Evolutionary conservation across 2,888 invertebrate species (phyloP).

Genomic region (Amiota communis): DNA sequence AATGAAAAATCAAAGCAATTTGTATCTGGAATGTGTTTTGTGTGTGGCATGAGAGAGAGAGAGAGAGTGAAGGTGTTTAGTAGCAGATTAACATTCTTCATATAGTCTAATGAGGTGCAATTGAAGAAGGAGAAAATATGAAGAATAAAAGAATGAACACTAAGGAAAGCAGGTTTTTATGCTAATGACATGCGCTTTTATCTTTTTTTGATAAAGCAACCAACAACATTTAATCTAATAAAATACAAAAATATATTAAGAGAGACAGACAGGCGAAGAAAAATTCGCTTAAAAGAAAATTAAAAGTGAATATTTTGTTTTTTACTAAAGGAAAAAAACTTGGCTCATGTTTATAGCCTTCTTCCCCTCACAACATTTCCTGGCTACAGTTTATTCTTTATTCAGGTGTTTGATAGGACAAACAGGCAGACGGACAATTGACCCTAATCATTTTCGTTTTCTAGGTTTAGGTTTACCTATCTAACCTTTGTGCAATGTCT

Average conservation of each 20-base stretch:
- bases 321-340: not conserved
- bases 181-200: conserved; percentile 67
- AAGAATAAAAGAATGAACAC: not conserved
- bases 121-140: conserved; percentile 47
- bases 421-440: conserved; percentile 40
- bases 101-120: conserved; percentile 60
- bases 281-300: conserved; percentile 41
- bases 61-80: not conserved
- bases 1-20: conserved; percentile 19
- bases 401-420: too few relatives aligned
- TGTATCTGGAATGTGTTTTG: not conserved
- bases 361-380: conserved; percentile 23
- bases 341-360: conserved; percentile 4
- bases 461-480: not conserved
- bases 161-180: conserved; percentile 56
- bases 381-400: not conserved
- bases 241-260: conserved; percentile 34
- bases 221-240: conserved; percentile 19
- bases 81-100: not conserved
- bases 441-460: conserved; percentile 62
- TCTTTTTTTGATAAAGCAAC: conserved; percentile 41
- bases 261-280: conserved; percentile 19
- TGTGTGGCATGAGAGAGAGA: not conserved
- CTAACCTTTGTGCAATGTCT: conserved; percentile 36
- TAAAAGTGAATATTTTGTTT: conserved; percentile 49